phyloP scores from a whole-genome alignment of 1,140 invertebrate genomes.

The Habropoda laboriosa region DNA sequence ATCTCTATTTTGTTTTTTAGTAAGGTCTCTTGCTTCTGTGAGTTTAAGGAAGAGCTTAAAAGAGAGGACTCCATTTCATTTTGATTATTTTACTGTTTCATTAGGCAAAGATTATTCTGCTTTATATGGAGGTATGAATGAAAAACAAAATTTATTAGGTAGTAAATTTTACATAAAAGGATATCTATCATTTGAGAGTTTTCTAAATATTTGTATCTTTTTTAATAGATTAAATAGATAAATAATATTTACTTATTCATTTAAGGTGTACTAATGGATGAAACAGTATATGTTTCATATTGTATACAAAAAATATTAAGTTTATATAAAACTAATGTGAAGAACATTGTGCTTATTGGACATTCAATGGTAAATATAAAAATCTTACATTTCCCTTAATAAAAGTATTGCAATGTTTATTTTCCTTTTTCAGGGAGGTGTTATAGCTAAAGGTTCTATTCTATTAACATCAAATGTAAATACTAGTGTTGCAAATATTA shows the following conservation, averaged over 20 bases:
- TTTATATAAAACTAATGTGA: slow-evolving; percentile 85
- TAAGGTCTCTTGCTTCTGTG: slow-evolving; percentile 93
- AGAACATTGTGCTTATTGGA: slow-evolving; percentile 89
- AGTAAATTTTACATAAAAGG: too few species aligned
- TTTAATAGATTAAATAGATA: neutral
- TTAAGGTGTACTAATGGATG: slow-evolving; percentile 86
- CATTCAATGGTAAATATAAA: slow-evolving; percentile 92
- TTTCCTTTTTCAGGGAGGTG: slow-evolving; percentile 87
- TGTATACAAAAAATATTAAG: slow-evolving; percentile 88
- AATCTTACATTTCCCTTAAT: slow-evolving; percentile 17
- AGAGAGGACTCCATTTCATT: slow-evolving; percentile 85
- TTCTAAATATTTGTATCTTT: neutral
- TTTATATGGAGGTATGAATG: slow-evolving; percentile 75
- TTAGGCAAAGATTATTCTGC: slow-evolving; percentile 78
- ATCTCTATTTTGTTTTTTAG: slow-evolving; percentile 80
- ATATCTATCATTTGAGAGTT: neutral
- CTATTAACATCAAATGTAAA: slow-evolving; percentile 85
- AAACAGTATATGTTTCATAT: slow-evolving; percentile 89
- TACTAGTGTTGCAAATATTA: slow-evolving; percentile 84
- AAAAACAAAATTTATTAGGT: slow-evolving; percentile 10
- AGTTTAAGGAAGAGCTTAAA: slow-evolving; percentile 90
- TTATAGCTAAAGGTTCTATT: slow-evolving; percentile 88
- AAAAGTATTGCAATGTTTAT: slow-evolving; percentile 27
- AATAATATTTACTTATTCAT: slow-evolving; percentile 30
- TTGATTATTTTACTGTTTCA: slow-evolving; percentile 91